These are phyloP conservation scores for Pristionchus pacificus DNA, from an alignment of 1,140 invertebrate species.

Conservation along the genomic window DNA sequence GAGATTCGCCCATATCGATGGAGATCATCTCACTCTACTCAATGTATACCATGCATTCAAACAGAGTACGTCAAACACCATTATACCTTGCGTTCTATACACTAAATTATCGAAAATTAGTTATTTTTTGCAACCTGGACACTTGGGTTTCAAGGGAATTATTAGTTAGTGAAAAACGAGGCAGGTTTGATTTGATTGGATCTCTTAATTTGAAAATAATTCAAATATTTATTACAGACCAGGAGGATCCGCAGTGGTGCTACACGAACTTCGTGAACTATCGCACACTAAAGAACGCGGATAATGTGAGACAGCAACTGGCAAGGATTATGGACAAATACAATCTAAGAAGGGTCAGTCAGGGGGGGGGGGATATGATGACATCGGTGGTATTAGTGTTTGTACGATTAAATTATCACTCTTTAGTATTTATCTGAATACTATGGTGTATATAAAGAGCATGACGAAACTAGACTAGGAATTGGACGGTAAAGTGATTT, in stretches of 20 bases:
- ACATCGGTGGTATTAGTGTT: too few species aligned
- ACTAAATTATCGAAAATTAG: too few species aligned
- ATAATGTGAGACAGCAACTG: constrained; percentile 77
- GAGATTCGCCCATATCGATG: constrained; percentile 98
- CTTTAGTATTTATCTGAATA: not conserved
- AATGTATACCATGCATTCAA: constrained; percentile 98
- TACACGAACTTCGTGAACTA: constrained; percentile 99
- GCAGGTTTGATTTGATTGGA: too few species aligned
- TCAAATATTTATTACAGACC: constrained; percentile 61
- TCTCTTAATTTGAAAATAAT: too few species aligned
- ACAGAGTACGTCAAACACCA: constrained; percentile 82
- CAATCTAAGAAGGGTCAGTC: constrained; percentile 70
- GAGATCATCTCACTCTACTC: constrained; percentile 90
- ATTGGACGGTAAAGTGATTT: not conserved
- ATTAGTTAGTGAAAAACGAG: too few species aligned
- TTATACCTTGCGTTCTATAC: too few species aligned
- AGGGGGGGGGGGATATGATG: too few species aligned
- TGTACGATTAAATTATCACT: too few species aligned
- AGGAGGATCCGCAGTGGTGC: constrained; percentile 93
- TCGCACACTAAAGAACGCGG: constrained; percentile 87
- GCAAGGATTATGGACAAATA: constrained; percentile 86
- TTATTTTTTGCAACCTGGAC: too few species aligned
- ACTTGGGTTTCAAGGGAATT: too few species aligned
- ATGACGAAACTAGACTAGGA: too few species aligned
- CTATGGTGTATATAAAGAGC: not conserved